Base-by-base conservation (phyloP, 2,797 vertebrate genomes). In the Macropodus opercularis region DNA sequence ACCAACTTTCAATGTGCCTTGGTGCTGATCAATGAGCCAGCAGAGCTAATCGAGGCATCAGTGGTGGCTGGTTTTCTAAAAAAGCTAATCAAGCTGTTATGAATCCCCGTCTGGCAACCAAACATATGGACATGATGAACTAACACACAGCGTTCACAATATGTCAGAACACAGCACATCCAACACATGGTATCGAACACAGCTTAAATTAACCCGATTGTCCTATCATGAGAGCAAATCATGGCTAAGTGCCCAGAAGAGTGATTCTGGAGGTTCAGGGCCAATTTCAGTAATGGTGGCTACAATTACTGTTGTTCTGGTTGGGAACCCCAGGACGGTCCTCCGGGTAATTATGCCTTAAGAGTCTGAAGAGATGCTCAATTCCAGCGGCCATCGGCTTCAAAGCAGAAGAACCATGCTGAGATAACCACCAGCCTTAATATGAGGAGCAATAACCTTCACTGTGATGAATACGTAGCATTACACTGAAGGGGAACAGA, bases 311-410 rank as follows among this genome's bases (percentile, higher is more conserved):
- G 70, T 69, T 74, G 72, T 59, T 60, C 15, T 57, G 57, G 55
- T 71, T 47, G 52, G 43, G 65, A 36, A 39, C 77, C 68, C 26
- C 61, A 54, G 43, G 47, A 40, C 43, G 43, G 51, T 80, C 65
- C 65, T 71, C 38, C 15, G 58, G 31, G 31, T 77, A 84, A 75
- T 78, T 67, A 52, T 46, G 24, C 72, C 51, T 72, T 81, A 71
- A 69, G 76, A 77, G 77, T 79, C 72, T 69, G 53, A 70, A 58
- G 77, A 80, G 58, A 60, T 53, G 54, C 63, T 82, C 13, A 29
- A 60, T 69, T 76, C 80, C 80, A 66, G 51, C 67, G 59, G 26
- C 58, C 61, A 31, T 29, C 60, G 56, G 44, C 69, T 5, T 62
- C 58, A 48, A 59, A 69, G 50, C 54, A 55, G 42, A 38, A 50